These are phyloP conservation scores for Mus minutoides DNA, from an alignment of 2,797 vertebrate species.

Conservation along the genomic window DNA sequence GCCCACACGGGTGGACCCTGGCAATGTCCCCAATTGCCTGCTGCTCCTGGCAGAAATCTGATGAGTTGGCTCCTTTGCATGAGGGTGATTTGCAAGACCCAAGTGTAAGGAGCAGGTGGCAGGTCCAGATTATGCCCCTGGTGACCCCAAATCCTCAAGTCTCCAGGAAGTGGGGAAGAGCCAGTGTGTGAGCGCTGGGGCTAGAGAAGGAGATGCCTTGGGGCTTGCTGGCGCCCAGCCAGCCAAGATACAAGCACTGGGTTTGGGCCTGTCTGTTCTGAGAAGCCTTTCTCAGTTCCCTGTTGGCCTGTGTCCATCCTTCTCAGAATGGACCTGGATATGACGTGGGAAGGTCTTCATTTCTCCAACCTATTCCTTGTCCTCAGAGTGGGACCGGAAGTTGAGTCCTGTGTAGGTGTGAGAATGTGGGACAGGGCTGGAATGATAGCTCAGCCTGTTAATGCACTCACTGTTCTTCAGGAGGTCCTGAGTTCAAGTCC, in stretches of 20 bases:
- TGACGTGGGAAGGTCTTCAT: not conserved
- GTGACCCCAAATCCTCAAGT: constrained; percentile 19
- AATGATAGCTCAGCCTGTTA: too few species aligned
- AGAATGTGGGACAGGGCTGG: not conserved
- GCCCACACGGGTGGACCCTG: not conserved
- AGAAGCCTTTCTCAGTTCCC: constrained; percentile 54
- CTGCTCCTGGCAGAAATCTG: constrained; percentile 5
- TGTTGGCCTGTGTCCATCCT: not conserved
- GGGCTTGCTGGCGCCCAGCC: not conserved
- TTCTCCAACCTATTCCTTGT: not conserved
- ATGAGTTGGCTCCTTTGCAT: constrained; percentile 48
- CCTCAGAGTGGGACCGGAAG: not conserved
- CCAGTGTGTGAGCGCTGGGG: not conserved
- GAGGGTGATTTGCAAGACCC: constrained; percentile 51
- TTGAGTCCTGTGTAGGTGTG: not conserved
- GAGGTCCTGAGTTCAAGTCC: too few species aligned
- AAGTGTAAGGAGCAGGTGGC: not conserved
- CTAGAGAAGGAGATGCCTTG: not conserved
- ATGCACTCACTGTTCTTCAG: too few species aligned
- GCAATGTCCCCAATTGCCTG: not conserved
- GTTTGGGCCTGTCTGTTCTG: not conserved
- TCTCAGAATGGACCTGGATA: constrained; percentile 53
- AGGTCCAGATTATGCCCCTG: not conserved
- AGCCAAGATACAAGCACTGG: not conserved
- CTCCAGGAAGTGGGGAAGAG: constrained; percentile 58